Percentiles rank a stretch among this genome's conserved stretches.
Conservation (phyloP, 35 echinoderm and acorn worm genomes). For the Ptychodera flava region DNA sequence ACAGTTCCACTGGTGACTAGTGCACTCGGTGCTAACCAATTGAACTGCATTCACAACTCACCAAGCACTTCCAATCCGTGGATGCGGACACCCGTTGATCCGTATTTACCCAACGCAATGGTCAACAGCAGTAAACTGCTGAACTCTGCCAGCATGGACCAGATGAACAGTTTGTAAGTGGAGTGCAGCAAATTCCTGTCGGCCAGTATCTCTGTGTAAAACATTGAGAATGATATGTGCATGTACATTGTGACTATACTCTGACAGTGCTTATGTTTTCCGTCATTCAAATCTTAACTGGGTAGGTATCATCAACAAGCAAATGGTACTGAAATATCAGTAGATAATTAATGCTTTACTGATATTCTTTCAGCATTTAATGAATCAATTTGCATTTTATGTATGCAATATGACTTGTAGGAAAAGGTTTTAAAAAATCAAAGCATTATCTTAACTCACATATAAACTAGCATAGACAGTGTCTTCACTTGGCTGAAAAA, state of each 20-base stretch:
- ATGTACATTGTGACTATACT: neutral
- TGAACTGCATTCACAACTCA: too few relatives aligned
- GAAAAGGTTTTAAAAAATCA: too few relatives aligned
- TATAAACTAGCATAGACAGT: too few relatives aligned
- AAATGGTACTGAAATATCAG: neutral
- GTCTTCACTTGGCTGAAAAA: too few relatives aligned
- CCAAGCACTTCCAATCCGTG: conserved; percentile 58
- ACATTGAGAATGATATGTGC: neutral
- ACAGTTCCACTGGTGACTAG: too few relatives aligned
- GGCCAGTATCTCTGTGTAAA: neutral
- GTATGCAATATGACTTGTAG: too few relatives aligned
- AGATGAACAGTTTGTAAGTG: neutral
- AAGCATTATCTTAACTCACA: too few relatives aligned
- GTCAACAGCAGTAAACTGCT: neutral
- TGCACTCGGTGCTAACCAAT: too few relatives aligned
- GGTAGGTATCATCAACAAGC: neutral
- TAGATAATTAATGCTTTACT: neutral
- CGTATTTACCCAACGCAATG: neutral
- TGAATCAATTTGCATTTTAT: too few relatives aligned
- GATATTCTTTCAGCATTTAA: too few relatives aligned
- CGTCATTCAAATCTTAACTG: neutral
- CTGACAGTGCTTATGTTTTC: neutral
- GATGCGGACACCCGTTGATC: neutral
- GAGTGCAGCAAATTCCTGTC: neutral
- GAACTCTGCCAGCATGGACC: neutral